Evolutionary conservation across 2,113 vertebrate species (phyloP).

Genomic region (Actinemys pallida): DNA sequence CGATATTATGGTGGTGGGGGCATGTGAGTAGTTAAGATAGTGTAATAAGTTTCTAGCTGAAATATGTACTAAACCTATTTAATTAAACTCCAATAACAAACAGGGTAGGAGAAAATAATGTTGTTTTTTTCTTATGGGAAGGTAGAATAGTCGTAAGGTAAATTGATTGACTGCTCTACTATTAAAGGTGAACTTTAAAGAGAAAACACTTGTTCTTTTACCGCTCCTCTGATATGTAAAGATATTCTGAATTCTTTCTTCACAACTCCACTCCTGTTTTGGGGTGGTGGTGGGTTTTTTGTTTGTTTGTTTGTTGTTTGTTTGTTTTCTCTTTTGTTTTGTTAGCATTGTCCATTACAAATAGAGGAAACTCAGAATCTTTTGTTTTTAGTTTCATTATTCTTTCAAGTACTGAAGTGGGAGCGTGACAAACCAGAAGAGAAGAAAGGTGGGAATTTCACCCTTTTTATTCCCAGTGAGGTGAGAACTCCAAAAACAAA

Average conservation of each 20-base stretch:
- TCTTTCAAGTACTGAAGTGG: background rate
- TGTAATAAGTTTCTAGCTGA: too few species aligned
- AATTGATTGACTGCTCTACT: background rate
- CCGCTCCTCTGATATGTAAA: background rate
- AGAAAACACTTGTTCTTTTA: background rate
- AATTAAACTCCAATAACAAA: background rate
- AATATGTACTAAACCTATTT: background rate
- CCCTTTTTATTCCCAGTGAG: background rate
- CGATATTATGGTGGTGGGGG: too few species aligned
- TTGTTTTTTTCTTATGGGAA: background rate
- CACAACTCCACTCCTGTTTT: background rate
- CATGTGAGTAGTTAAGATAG: too few species aligned
- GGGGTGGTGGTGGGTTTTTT: background rate
- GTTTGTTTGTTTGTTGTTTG: too few species aligned
- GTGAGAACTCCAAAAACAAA: background rate
- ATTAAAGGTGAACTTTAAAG: background rate
- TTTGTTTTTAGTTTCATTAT: background rate
- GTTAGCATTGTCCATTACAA: background rate
- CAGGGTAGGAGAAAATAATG: background rate
- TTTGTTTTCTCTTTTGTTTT: background rate
- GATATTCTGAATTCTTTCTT: background rate
- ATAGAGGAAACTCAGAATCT: background rate
- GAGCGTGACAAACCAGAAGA: background rate
- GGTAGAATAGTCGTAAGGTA: background rate
- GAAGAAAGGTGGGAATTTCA: too few species aligned